These are phyloP conservation scores for Thumatha senex DNA, from an alignment of 2,888 invertebrate species.

Conservation along the genomic window DNA sequence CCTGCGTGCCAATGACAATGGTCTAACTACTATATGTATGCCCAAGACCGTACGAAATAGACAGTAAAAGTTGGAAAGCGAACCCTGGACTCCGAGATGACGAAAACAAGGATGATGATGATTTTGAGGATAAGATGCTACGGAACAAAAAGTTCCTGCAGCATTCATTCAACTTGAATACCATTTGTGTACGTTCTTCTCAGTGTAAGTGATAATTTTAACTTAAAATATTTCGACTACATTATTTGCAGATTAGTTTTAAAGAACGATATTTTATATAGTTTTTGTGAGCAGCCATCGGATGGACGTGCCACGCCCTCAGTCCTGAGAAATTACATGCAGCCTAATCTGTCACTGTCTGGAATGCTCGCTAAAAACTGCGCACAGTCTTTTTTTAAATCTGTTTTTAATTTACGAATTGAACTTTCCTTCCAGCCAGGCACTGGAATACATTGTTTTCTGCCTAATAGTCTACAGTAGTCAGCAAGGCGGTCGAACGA, in stretches of 20 bases:
- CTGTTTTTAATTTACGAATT: neutral
- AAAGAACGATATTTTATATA: slow-evolving; percentile 47
- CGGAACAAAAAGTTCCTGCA: no score
- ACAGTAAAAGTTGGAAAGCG: no score
- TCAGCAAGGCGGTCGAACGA: no score
- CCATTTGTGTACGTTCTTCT: no score
- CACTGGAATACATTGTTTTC: neutral
- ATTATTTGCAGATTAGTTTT: slow-evolving; percentile 28
- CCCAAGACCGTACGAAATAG: no score
- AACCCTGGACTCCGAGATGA: no score
- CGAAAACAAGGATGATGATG: no score
- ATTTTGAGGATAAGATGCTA: no score
- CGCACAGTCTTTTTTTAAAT: neutral
- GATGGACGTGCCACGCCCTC: slow-evolving; percentile 60
- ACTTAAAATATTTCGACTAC: slow-evolving; percentile 14
- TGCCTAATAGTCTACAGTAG: no score
- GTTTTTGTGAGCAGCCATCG: slow-evolving; percentile 49
- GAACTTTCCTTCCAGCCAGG: neutral
- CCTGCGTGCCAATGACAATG: no score
- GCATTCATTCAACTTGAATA: no score
- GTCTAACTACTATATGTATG: no score
- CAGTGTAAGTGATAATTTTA: slow-evolving; percentile 2
- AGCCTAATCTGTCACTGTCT: slow-evolving; percentile 72
- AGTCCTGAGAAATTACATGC: slow-evolving; percentile 63
- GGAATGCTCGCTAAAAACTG: slow-evolving; percentile 35